These are phyloP conservation scores for Mylabris sibirica DNA, from an alignment of 2,888 invertebrate species.

Conservation along the genomic window DNA sequence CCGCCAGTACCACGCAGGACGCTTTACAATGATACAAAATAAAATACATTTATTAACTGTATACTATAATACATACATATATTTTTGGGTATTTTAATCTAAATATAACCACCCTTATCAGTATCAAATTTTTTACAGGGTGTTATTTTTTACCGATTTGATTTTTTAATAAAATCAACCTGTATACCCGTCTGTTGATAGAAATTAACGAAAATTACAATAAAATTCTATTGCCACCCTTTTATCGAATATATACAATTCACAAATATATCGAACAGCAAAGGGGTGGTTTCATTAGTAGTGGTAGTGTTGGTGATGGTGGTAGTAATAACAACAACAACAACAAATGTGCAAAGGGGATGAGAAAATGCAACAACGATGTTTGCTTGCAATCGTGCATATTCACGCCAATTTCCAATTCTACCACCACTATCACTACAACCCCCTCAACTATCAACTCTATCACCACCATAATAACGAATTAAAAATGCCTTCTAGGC, in stretches of 20 bases:
- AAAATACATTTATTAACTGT: neutral
- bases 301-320: neutral
- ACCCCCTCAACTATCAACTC: neutral
- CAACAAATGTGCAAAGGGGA: neutral
- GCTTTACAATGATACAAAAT: neutral
- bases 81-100: neutral
- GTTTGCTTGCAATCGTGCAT: conserved; percentile 10
- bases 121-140: neutral
- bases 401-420: neutral
- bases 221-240: neutral
- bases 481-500: neutral
- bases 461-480: neutral
- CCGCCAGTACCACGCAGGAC: neutral
- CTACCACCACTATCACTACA: neutral
- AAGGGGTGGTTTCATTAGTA: neutral
- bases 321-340: neutral
- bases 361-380: conserved; percentile 10
- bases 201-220: neutral
- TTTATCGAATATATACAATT: no score
- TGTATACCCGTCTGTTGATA: no score
- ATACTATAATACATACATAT: neutral
- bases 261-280: no score
- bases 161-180: no score
- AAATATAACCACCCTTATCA: neutral
- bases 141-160: no score